phyloP scores from a whole-genome alignment of 2,113 vertebrate genomes.

The Catharus fuscescens region DNA sequence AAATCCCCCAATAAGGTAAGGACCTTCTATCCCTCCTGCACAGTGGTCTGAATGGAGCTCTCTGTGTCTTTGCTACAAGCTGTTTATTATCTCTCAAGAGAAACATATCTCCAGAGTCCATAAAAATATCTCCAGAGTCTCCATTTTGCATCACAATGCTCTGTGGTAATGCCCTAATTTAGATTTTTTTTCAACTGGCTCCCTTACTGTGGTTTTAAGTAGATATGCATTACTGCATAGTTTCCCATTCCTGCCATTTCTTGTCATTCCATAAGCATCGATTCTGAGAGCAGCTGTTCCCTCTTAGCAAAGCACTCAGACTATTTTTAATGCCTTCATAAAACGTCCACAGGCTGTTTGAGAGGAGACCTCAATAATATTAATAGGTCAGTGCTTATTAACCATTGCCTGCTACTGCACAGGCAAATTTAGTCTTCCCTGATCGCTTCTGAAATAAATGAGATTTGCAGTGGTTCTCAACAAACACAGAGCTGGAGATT shows the following conservation, averaged over 20 bases:
- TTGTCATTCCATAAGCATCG: neutral
- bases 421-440: neutral
- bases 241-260: neutral
- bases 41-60: neutral
- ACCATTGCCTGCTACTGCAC: neutral
- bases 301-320: neutral
- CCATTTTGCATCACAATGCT: neutral
- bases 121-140: neutral
- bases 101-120: neutral
- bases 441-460: neutral
- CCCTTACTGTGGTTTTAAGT: neutral
- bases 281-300: neutral
- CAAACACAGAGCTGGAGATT: neutral
- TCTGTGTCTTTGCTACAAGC: neutral
- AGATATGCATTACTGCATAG: neutral
- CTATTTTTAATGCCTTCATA: neutral
- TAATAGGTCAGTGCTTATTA: neutral
- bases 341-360: neutral
- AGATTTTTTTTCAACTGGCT: neutral
- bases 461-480: neutral
- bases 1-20: constrained; percentile 97
- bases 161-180: neutral
- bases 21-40: neutral
- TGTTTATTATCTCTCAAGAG: neutral
- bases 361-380: neutral